phyloP scores from a whole-genome alignment of 2,888 invertebrate species.

The Aporophyla lueneburgensis region DNA sequence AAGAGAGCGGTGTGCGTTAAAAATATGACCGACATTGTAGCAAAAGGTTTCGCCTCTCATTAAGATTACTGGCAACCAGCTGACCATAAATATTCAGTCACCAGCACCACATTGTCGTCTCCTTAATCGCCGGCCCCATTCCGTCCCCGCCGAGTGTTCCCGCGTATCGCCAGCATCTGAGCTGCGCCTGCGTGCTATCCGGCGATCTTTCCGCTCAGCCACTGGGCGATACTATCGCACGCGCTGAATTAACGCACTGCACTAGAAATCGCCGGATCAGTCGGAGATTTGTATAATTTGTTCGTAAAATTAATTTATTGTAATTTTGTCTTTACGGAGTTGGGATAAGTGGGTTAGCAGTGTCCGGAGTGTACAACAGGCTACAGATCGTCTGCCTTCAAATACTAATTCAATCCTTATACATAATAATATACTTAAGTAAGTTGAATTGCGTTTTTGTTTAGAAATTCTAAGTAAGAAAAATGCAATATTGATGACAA shows the following conservation, averaged over 20 bases:
- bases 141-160: conserved; percentile 16
- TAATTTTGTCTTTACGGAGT: conserved; percentile 54
- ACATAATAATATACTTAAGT: not conserved
- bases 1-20: not conserved
- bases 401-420: not conserved
- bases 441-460: not conserved
- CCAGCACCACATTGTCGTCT: conserved; percentile 13
- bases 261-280: conserved; percentile 61
- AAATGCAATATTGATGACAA: not conserved
- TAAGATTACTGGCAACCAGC: conserved; percentile 6
- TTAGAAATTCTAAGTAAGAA: not conserved
- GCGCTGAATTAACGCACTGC: conserved; percentile 60
- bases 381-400: conserved; percentile 3
- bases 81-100: conserved; percentile 14
- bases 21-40: not conserved
- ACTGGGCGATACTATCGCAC: conserved; percentile 54
- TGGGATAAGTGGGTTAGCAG: conserved; percentile 21
- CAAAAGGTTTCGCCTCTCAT: not conserved
- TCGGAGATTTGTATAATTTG: conserved; percentile 52
- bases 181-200: conserved; percentile 61
- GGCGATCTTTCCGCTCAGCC: conserved; percentile 62
- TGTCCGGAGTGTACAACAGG: not conserved
- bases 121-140: conserved; percentile 31
- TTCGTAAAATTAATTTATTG: conserved; percentile 54
- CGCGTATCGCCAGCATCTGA: conserved; percentile 32